A percentile compares a stretch with the other conserved stretches of the same genome.
phyloP scores from a whole-genome alignment of 1,140 invertebrate species.

The Eciton burchellii region DNA sequence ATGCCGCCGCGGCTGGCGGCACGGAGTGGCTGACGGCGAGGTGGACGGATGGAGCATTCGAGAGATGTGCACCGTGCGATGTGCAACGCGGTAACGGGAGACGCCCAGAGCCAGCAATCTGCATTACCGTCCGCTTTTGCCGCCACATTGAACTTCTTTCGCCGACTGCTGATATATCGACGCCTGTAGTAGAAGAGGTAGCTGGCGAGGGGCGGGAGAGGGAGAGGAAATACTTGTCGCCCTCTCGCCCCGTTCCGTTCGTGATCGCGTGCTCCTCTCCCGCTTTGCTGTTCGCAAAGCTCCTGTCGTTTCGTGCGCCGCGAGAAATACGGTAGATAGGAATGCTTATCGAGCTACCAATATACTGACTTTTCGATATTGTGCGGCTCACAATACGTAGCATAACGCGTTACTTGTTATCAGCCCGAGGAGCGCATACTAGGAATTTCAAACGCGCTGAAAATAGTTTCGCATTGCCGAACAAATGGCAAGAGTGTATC shows the following conservation, averaged over 20 bases:
- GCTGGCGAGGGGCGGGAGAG: not conserved
- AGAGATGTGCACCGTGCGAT: slow-evolving; percentile 59
- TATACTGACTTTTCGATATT: slow-evolving; percentile 6
- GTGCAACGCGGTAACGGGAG: slow-evolving; percentile 71
- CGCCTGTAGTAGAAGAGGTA: slow-evolving; percentile 44
- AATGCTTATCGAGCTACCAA: not conserved
- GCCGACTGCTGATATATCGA: slow-evolving; percentile 75
- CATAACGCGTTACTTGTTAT: not conserved
- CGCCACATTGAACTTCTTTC: slow-evolving; percentile 68
- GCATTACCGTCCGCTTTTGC: slow-evolving; percentile 79
- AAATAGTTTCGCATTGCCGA: not conserved
- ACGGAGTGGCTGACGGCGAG: slow-evolving; percentile 11
- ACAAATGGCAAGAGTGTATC: not conserved
- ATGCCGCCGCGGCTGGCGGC: not conserved
- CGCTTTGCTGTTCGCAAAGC: not conserved
- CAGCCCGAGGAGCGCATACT: not conserved
- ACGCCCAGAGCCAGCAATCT: slow-evolving; percentile 72
- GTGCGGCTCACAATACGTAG: not conserved
- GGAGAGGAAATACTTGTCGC: slow-evolving; percentile 49
- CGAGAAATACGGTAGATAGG: slow-evolving; percentile 6
- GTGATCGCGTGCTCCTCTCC: not conserved
- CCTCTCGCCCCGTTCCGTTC: slow-evolving; percentile 27
- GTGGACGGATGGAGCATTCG: slow-evolving; percentile 1
- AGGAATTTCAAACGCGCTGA: not conserved
- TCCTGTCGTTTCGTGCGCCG: not conserved